Evolutionary conservation across 2,797 vertebrate genomes (phyloP), one percentile per base, ranked within the genome.

Genomic region (Sparidentex hasta): DNA sequence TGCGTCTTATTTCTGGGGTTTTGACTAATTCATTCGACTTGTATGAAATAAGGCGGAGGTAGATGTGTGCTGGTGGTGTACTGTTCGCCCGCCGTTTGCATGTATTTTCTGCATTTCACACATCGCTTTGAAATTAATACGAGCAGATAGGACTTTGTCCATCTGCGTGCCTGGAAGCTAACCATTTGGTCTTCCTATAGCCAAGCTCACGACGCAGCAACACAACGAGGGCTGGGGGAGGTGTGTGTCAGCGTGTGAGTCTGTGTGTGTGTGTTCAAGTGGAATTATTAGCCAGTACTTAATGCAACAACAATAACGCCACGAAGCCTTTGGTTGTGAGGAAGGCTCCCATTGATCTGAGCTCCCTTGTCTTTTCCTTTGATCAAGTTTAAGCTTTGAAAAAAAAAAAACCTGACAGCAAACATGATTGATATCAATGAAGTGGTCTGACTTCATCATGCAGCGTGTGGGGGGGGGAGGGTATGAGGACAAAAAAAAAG

Each of bases 101-200:
- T 79, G 74, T 50, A 63, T 75, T 83, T 77, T 74, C 62, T 74
- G 21, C 71, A 20, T 83, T 89, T 92, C 82, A 88, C 84, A 86
- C 85, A 57, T 84, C 56, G 67, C 51, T 64, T 84, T 82, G 77
- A 84, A 92, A 80, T 88, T 51, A 87, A 81, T 88, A 85, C 78
- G 79, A 84, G 54, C 66, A 90, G 65, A 76, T 66, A 25, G 64
- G 64, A 76, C 52, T 23, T 7, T 13, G 58, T 90, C 83, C 90
- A 90, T 91, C 88, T 93, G 91, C 87, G 65, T 82, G 84, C 88
- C 82, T 88, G 89, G 80, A 90, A 89, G 90, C 83, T 66, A 79
- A 85, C 87, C 89, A 91, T 87, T 88, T 90, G 90, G 84, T 91
- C 80, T 82, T 85, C 77, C 68, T 88, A 86, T 85, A 82, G 72